Percentiles rank a stretch among this genome's conserved stretches.
These are phyloP conservation scores for Oscheius onirici DNA, from an alignment of 2,888 invertebrate species.

Conservation along the genomic window DNA sequence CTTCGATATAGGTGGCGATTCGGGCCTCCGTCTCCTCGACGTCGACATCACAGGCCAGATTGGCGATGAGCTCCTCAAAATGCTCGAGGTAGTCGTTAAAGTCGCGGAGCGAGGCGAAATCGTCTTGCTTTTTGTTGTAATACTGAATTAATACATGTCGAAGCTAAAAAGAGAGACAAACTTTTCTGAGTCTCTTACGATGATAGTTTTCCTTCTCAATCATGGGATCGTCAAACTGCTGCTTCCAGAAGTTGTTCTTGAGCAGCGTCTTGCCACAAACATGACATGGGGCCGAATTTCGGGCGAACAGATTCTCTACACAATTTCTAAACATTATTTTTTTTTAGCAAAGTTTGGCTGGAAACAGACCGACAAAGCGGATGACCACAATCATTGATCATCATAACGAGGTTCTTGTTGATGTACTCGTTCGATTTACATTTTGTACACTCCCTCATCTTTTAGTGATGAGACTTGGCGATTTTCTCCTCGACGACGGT, in stretches of 20 bases:
- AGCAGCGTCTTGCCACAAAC: slow-evolving; percentile 81
- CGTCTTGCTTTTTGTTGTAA: slow-evolving; percentile 93
- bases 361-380: slow-evolving; percentile 86
- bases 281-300: slow-evolving; percentile 92
- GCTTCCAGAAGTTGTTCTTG: slow-evolving; percentile 89
- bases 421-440: slow-evolving; percentile 96
- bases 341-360: background rate
- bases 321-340: slow-evolving; percentile 47
- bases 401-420: slow-evolving; percentile 92
- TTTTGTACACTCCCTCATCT: slow-evolving; percentile 83
- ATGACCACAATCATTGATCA: slow-evolving; percentile 98
- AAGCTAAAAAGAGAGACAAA: slow-evolving; percentile 19
- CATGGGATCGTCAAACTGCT: slow-evolving; percentile 91
- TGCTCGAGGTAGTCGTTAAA: slow-evolving; percentile 97
- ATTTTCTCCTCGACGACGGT: slow-evolving; percentile 62
- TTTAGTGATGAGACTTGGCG: slow-evolving; percentile 8
- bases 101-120: slow-evolving; percentile 84
- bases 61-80: slow-evolving; percentile 59
- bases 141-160: too few relatives aligned
- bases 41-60: slow-evolving; percentile 60
- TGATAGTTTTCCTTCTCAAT: slow-evolving; percentile 98
- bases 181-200: slow-evolving; percentile 82
- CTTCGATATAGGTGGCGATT: slow-evolving; percentile 57
- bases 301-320: slow-evolving; percentile 83
- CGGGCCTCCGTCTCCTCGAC: slow-evolving; percentile 61